These are phyloP conservation scores for Xyrauchen texanus DNA, from an alignment of 2,113 vertebrate species.

Conservation along the genomic window DNA sequence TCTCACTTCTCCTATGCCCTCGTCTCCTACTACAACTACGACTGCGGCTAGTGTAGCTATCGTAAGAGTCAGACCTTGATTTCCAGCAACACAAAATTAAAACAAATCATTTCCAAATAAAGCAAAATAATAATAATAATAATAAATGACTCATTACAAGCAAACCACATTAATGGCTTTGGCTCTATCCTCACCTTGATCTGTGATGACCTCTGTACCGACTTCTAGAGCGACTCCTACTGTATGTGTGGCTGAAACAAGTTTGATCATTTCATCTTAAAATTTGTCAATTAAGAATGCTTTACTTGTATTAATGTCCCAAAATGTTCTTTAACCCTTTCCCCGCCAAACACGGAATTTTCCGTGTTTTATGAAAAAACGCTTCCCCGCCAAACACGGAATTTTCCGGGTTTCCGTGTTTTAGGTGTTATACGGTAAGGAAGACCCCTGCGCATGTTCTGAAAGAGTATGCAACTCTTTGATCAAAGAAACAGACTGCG, in stretches of 20 bases:
- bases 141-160: background rate
- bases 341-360: too few relatives aligned
- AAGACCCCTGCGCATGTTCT: too few relatives aligned
- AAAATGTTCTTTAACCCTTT: background rate
- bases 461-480: too few relatives aligned
- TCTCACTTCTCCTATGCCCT: conserved; percentile 65
- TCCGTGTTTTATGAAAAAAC: too few relatives aligned
- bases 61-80: conserved; percentile 85
- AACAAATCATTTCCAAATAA: background rate
- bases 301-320: too few relatives aligned
- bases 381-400: too few relatives aligned
- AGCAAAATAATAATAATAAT: background rate
- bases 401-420: too few relatives aligned
- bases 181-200: conserved; percentile 79
- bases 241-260: conserved; percentile 78
- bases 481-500: too few relatives aligned
- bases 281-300: background rate
- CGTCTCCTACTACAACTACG: conserved; percentile 81
- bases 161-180: background rate
- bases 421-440: too few relatives aligned
- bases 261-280: background rate
- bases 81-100: background rate
- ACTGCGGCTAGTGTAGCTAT: conserved; percentile 83
- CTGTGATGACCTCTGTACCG: conserved; percentile 80
- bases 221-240: conserved; percentile 89